Percentiles rank a stretch among this genome's conserved stretches.
These are phyloP conservation scores for Drosophila mimetica DNA, from an alignment of 2,888 invertebrate species.

Conservation along the genomic window DNA sequence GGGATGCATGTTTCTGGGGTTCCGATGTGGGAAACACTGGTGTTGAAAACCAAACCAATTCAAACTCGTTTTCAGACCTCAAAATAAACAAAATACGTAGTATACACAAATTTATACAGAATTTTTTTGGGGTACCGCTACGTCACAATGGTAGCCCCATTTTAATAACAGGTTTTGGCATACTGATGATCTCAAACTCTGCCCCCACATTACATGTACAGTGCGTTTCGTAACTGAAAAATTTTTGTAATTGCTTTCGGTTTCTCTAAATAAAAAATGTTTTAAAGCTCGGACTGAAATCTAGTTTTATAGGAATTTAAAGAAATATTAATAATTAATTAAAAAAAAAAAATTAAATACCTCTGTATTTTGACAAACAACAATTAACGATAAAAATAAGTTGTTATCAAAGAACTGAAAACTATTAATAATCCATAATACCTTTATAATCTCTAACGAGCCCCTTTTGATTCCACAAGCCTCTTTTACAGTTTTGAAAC, in stretches of 20 bases:
- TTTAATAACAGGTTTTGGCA: constrained; percentile 67
- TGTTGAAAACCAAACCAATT: constrained; percentile 12
- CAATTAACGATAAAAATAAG: no score
- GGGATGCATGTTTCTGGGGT: constrained; percentile 24
- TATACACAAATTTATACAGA: constrained; percentile 29
- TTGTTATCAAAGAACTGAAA: no score
- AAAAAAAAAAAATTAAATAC: no score
- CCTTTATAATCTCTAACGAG: no score
- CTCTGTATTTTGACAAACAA: no score
- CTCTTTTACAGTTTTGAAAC: not conserved
- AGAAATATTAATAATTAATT: no score
- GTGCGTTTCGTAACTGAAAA: not conserved
- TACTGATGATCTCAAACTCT: constrained; percentile 35
- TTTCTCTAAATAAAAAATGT: not conserved
- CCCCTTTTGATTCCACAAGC: not conserved
- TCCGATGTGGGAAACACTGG: constrained; percentile 11
- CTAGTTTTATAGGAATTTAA: no score
- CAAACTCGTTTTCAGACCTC: constrained; percentile 34
- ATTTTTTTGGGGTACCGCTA: constrained; percentile 14
- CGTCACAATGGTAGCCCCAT: constrained; percentile 44
- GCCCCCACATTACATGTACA: constrained; percentile 9
- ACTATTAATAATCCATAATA: no score
- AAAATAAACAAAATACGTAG: constrained; percentile 38
- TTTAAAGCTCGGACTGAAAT: no score
- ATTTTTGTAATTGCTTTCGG: not conserved